phyloP scores from a whole-genome alignment of 2,888 invertebrate genomes.

The Cantharis rustica region DNA sequence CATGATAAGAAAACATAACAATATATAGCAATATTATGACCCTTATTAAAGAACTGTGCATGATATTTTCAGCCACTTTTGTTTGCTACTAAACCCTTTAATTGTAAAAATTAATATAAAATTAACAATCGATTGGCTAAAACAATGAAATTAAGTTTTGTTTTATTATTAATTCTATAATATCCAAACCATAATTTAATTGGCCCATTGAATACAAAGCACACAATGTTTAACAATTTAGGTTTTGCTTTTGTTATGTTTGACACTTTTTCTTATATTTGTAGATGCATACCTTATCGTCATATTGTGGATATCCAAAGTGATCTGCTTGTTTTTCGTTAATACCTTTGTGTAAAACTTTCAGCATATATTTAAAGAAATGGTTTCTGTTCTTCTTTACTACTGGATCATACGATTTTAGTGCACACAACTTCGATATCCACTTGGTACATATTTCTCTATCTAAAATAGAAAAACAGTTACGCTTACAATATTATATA shows the following conservation, averaged over 20 bases:
- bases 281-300: conserved; percentile 31
- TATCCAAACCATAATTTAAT: not conserved
- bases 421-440: conserved; percentile 53
- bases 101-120: no score
- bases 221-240: not conserved
- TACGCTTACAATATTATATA: conserved; percentile 5
- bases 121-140: no score
- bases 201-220: not conserved
- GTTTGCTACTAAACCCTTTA: no score
- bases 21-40: no score
- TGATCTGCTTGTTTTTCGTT: conserved; percentile 36
- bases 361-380: conserved; percentile 61
- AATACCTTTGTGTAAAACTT: conserved; percentile 48
- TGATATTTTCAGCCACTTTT: no score
- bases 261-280: conserved; percentile 8
- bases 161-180: no score
- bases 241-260: not conserved
- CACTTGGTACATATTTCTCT: conserved; percentile 56
- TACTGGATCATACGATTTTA: conserved; percentile 55
- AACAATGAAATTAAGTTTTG: no score
- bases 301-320: conserved; percentile 43
- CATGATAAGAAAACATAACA: no score
- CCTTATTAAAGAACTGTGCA: no score
- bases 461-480: conserved; percentile 44
- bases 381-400: conserved; percentile 61